Evolutionary conservation across 2,888 invertebrate genomes (phyloP).

Genomic region (Nomada ruficornis): DNA sequence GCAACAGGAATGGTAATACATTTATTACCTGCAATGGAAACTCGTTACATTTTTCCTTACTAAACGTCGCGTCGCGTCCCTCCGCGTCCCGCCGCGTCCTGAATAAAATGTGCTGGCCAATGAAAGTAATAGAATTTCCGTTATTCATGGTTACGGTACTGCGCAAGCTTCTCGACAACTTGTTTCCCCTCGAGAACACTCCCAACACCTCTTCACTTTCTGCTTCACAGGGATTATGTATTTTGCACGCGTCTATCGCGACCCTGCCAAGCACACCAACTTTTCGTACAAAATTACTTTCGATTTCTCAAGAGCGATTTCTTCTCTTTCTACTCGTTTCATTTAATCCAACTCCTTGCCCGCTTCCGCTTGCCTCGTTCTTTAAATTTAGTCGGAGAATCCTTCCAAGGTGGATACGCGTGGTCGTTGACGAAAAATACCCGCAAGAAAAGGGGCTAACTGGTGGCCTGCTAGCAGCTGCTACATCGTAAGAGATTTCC

Average conservation of each 20-base stretch:
- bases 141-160: neutral
- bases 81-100: neutral
- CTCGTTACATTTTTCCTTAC: constrained; percentile 16
- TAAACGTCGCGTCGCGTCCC: constrained; percentile 1
- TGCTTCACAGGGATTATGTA: neutral
- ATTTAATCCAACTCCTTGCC: constrained; percentile 40
- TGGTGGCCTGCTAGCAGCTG: constrained; percentile 69
- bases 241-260: neutral
- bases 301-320: constrained; percentile 10
- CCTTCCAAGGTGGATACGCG: constrained; percentile 53
- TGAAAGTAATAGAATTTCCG: constrained; percentile 21
- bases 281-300: neutral
- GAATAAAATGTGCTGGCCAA: neutral
- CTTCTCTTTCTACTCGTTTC: constrained; percentile 36
- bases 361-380: constrained; percentile 27
- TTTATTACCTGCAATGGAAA: constrained; percentile 8
- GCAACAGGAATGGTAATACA: constrained; percentile 1
- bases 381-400: constrained; percentile 51
- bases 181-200: neutral
- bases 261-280: neutral
- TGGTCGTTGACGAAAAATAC: constrained; percentile 57
- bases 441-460: constrained; percentile 52
- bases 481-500: constrained; percentile 78
- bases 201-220: neutral
- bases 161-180: constrained; percentile 2